Base-by-base conservation (phyloP, 2,113 vertebrate species). In the Cephalopholis sonnerati region DNA sequence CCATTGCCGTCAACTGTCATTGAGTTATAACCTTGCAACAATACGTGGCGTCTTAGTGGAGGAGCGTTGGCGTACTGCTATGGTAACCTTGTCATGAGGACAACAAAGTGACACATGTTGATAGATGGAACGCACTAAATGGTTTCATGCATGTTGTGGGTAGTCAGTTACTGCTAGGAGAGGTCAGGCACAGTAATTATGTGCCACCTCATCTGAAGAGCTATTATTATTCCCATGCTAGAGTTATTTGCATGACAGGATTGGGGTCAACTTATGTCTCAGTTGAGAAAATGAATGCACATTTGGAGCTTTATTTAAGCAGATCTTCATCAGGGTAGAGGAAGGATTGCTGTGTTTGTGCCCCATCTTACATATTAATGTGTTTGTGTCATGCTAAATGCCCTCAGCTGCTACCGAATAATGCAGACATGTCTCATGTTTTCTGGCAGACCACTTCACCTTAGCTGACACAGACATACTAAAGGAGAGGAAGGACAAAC, bases 11-110 rank as follows among this genome's bases (percentile, higher is more conserved):
- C 83, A 89, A 87, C 91, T 80, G 87, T 85, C 87, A 86, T 84
- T 88, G 91, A 90, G 80, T 90, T 88, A 91, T 94, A 92, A 93
- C 93, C 93, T 94, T 92, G 85, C 82, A 84, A 89, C 74, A 69
- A 73, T 82, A 82, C 70, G 74, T 74, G 79, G 78, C 87, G 50
- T 91, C 89, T 90, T 87, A 66, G 66, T 13, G 1, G 77, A 82
- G 75, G 70, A 82, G 79, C 27, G 41, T 36, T 12, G 29, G 48
- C 70, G 85, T 88, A 84, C 91, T 90, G 88, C 89, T 90, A 83
- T 88, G 80, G 83, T 90, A 92, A 94, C 93, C 92, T 94, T 94
- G 91, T 94, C 76, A 39, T 81, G 74, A 78, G 83, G 89, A 94
- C 89, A 91, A 73, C 74, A 87, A 78, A 87, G 83, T 93, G 92